A percentile compares a stretch with the other conserved stretches of the same genome.
These are phyloP conservation scores for Pachypsylla venusta DNA, from an alignment of 1,140 invertebrate genomes.

Conservation along the genomic window DNA sequence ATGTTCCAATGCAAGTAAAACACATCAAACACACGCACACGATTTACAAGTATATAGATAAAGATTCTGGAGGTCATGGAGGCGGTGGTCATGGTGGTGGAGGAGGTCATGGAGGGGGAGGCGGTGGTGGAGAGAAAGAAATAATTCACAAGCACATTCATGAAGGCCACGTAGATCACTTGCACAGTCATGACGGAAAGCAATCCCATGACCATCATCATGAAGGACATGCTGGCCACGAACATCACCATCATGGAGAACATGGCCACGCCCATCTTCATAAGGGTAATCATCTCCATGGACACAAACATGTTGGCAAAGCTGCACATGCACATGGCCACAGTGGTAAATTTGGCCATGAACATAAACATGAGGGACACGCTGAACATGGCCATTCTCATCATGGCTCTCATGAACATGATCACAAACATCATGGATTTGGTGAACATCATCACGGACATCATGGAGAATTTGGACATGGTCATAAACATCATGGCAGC, in stretches of 20 bases:
- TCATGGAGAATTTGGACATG: slow-evolving; percentile 13
- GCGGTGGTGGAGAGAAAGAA: slow-evolving; percentile 18
- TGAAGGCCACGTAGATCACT: slow-evolving; percentile 18
- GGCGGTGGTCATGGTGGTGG: slow-evolving; percentile 24
- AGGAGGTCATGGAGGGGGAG: slow-evolving; percentile 18
- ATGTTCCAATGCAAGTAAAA: slow-evolving; percentile 41
- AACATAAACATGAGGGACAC: slow-evolving; percentile 14
- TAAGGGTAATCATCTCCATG: neutral
- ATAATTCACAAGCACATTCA: slow-evolving; percentile 19
- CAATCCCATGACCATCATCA: neutral
- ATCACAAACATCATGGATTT: slow-evolving; percentile 12
- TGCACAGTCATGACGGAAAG: slow-evolving; percentile 12
- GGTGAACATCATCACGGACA: slow-evolving; percentile 13
- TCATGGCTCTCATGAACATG: slow-evolving; percentile 14
- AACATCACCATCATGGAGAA: neutral
- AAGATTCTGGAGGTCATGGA: slow-evolving; percentile 23
- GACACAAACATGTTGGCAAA: neutral
- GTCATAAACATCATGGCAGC: slow-evolving; percentile 16
- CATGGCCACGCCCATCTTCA: neutral
- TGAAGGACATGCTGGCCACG: neutral
- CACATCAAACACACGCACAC: slow-evolving; percentile 45
- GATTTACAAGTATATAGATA: slow-evolving; percentile 40
- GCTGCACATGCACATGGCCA: slow-evolving; percentile 9
- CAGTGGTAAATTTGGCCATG: slow-evolving; percentile 15
- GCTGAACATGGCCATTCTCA: slow-evolving; percentile 14